Evolutionary conservation across 2,888 invertebrate genomes (phyloP).

Genomic region (Morpho deidamia): DNA sequence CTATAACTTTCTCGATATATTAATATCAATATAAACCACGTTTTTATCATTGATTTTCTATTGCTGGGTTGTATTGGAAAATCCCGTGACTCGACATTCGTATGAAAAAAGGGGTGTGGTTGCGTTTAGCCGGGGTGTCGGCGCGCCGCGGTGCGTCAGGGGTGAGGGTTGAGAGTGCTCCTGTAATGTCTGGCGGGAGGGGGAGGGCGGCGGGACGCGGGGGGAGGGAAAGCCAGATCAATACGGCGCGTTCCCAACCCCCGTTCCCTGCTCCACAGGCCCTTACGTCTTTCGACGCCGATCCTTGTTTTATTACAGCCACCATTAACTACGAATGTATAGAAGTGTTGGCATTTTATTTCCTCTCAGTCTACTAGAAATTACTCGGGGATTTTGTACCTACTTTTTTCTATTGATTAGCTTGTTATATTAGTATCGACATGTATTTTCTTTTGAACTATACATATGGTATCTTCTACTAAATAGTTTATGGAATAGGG

Average conservation of each 20-base stretch:
- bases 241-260: conserved; percentile 46
- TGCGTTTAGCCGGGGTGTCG: conserved; percentile 52
- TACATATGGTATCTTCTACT: no score
- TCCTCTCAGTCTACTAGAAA: conserved; percentile 32
- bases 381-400: conserved; percentile 2
- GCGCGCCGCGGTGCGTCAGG: conserved; percentile 39
- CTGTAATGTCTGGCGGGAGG: conserved; percentile 61
- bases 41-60: conserved; percentile 32
- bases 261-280: conserved; percentile 53
- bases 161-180: conserved; percentile 54
- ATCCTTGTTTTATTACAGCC: conserved; percentile 71
- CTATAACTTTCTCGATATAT: no score
- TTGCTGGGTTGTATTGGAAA: conserved; percentile 69
- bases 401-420: no score
- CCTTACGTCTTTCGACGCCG: conserved; percentile 74
- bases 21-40: no score
- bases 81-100: conserved; percentile 69
- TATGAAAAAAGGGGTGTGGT: conserved; percentile 74
- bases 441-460: no score
- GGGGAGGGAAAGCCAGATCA: conserved; percentile 30
- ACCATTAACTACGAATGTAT: conserved; percentile 72
- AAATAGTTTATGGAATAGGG: no score
- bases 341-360: conserved; percentile 49
- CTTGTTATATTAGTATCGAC: no score
- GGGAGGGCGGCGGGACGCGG: conserved; percentile 25